phyloP scores from a whole-genome alignment of 2,113 vertebrate genomes.

The Genyomyrus donnyi region DNA sequence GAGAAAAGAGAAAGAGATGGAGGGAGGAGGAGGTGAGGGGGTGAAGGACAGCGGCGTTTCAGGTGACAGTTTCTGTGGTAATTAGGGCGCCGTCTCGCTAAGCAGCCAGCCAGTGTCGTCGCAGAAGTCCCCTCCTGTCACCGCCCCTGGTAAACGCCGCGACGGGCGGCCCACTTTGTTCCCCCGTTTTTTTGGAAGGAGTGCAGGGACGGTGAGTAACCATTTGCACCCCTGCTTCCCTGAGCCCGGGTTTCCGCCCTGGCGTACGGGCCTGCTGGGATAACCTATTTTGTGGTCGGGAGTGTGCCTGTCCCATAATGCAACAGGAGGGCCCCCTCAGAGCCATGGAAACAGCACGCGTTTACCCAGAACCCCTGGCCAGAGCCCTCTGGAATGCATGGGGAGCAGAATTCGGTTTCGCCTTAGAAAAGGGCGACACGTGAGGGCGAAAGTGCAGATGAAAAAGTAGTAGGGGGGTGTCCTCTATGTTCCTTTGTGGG shows the following conservation, averaged over 20 bases:
- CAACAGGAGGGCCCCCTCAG: conserved; percentile 48
- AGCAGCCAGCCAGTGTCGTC: conserved; percentile 38
- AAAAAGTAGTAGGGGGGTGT: neutral
- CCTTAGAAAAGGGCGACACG: neutral
- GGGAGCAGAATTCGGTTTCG: neutral
- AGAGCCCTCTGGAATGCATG: neutral
- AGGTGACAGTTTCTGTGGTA: conserved; percentile 51
- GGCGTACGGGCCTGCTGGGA: conserved; percentile 46
- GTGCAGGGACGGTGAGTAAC: conserved; percentile 49
- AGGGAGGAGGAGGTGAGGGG: conserved; percentile 28
- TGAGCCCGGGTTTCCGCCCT: neutral
- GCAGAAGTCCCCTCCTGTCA: neutral
- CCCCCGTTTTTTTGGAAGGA: conserved; percentile 27
- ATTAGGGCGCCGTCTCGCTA: conserved; percentile 54
- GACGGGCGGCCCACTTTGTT: conserved; percentile 49
- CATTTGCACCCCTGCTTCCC: conserved; percentile 45
- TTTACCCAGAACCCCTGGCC: neutral
- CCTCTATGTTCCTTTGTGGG: neutral
- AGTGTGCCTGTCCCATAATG: conserved; percentile 23
- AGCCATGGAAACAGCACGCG: neutral
- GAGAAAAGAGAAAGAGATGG: conserved; percentile 29
- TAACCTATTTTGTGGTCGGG: conserved; percentile 54
- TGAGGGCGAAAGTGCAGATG: neutral
- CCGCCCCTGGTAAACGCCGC: conserved; percentile 49
- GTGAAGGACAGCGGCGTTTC: conserved; percentile 40